Conservation (phyloP, 2,888 invertebrate species). For the Eupelmus urozonus region DNA sequence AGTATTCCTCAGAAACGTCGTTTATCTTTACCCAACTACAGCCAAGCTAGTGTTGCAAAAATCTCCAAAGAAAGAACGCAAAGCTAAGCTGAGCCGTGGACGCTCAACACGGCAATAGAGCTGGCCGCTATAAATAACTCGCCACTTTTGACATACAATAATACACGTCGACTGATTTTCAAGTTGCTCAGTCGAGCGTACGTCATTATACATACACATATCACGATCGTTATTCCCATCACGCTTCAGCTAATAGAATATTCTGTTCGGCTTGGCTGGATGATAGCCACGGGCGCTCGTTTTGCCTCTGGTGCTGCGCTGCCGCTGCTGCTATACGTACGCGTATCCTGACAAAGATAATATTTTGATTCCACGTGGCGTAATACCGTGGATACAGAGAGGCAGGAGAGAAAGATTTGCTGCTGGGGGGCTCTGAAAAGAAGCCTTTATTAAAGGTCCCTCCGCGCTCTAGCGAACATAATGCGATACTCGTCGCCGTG, state of each 20-base stretch:
- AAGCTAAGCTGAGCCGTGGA: neutral
- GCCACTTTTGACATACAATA: conserved; percentile 32
- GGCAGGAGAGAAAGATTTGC: neutral
- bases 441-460: conserved; percentile 28
- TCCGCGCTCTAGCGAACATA: neutral
- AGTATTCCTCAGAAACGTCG: too few species aligned
- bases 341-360: neutral
- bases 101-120: neutral
- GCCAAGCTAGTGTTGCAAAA: too few species aligned
- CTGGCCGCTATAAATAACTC: neutral
- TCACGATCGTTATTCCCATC: conserved; percentile 29
- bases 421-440: neutral
- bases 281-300: neutral
- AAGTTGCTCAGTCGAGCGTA: neutral
- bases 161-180: conserved; percentile 7
- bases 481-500: neutral
- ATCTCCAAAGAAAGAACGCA: too few species aligned
- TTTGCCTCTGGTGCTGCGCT: too few species aligned
- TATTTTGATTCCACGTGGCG: conserved; percentile 23
- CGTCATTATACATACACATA: neutral
- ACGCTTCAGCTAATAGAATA: conserved; percentile 37
- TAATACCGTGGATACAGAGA: neutral
- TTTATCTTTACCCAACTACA: too few species aligned
- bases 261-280: conserved; percentile 19
- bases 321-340: too few species aligned